Evolutionary conservation across 2,113 vertebrate species (phyloP).

Genomic region (Gasterosteus aculeatus): DNA sequence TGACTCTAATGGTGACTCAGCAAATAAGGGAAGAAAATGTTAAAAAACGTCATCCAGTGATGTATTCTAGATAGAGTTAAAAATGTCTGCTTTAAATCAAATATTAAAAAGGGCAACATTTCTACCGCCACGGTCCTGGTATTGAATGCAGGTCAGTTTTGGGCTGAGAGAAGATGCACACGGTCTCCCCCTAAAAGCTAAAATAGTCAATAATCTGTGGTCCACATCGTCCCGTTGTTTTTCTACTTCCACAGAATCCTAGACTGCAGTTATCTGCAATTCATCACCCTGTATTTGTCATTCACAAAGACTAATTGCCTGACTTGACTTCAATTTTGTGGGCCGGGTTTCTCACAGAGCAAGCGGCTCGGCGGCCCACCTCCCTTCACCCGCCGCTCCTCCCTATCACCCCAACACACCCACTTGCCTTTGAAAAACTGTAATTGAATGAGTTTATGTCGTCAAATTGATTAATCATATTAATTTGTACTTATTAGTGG

Average conservation of each 20-base stretch:
- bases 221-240: neutral
- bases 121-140: neutral
- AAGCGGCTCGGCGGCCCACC: slow-evolving; percentile 62
- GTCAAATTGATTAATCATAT: slow-evolving; percentile 98
- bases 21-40: neutral
- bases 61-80: neutral
- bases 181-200: neutral
- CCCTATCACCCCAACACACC: slow-evolving; percentile 79
- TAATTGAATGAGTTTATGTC: slow-evolving; percentile 96
- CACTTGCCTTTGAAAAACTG: slow-evolving; percentile 89
- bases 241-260: slow-evolving; percentile 23
- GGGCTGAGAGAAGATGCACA: neutral
- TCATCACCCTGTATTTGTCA: slow-evolving; percentile 71
- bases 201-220: slow-evolving; percentile 4
- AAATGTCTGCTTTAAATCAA: neutral
- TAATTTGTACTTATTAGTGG: slow-evolving; percentile 94
- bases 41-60: neutral
- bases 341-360: slow-evolving; percentile 56
- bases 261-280: slow-evolving; percentile 34
- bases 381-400: slow-evolving; percentile 53
- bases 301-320: slow-evolving; percentile 76
- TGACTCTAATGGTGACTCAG: neutral
- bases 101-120: neutral
- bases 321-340: slow-evolving; percentile 70
- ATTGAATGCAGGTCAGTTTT: neutral